Percentiles rank a stretch among this genome's conserved stretches.
phyloP scores from a whole-genome alignment of 2,888 invertebrate species.

The Leptarthrus brevirostris region DNA sequence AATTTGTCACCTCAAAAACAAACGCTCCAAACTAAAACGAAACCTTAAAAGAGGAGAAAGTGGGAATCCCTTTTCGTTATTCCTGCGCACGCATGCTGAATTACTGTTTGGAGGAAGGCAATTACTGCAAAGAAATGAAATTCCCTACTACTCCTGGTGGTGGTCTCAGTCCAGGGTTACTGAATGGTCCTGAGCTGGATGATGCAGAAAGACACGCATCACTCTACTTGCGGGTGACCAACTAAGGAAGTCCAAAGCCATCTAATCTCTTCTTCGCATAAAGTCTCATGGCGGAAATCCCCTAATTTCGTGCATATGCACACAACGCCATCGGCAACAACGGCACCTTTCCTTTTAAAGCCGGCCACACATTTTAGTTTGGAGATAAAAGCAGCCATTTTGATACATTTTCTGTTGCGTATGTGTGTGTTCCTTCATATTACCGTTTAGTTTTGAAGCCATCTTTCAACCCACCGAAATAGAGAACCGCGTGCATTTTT shows the following conservation, averaged over 20 bases:
- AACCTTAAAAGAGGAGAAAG: slow-evolving; percentile 1
- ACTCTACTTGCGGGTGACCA: slow-evolving; percentile 19
- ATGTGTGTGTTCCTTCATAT: slow-evolving; percentile 12
- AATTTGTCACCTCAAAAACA: slow-evolving; percentile 23
- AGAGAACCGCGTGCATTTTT: slow-evolving; percentile 31
- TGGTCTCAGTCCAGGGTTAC: no score
- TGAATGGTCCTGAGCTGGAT: background rate
- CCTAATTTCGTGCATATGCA: slow-evolving; percentile 38
- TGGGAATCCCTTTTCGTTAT: slow-evolving; percentile 40
- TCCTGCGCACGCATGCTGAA: slow-evolving; percentile 44
- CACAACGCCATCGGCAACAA: background rate
- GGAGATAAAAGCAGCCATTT: slow-evolving; percentile 30
- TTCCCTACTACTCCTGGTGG: no score
- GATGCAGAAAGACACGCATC: slow-evolving; percentile 24
- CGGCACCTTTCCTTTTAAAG: background rate
- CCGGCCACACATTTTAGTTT: background rate
- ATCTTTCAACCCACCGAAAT: slow-evolving; percentile 13
- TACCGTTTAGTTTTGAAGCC: slow-evolving; percentile 14
- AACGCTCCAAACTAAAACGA: slow-evolving; percentile 24
- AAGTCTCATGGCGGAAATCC: slow-evolving; percentile 25
- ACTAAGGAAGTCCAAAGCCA: slow-evolving; percentile 25
- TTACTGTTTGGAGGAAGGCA: background rate
- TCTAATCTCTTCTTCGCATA: slow-evolving; percentile 22
- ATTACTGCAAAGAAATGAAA: background rate
- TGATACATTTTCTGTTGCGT: slow-evolving; percentile 1